These are phyloP conservation scores for Hyaena hyaena DNA, from an alignment of 2,113 vertebrate genomes.

Conservation along the genomic window DNA sequence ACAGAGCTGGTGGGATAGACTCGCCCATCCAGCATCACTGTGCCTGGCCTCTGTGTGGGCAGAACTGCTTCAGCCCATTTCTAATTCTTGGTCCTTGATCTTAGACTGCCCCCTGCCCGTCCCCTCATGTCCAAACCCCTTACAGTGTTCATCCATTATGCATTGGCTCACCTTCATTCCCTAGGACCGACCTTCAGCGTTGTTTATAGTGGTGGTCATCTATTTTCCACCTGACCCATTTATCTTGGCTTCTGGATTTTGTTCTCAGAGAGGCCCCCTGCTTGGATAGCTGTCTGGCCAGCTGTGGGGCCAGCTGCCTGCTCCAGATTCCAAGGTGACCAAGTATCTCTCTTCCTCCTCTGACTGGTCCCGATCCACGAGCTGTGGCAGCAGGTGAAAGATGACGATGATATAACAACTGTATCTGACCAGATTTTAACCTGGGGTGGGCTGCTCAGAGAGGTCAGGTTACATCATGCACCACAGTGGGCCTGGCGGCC, in stretches of 20 bases:
- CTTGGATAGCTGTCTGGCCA: constrained; percentile 48
- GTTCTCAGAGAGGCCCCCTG: constrained; percentile 44
- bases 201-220: constrained; percentile 18
- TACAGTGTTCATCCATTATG: not conserved
- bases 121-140: not conserved
- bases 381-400: not conserved
- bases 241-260: constrained; percentile 60
- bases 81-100: not conserved
- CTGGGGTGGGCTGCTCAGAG: not conserved
- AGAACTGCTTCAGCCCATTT: not conserved
- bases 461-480: not conserved
- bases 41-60: not conserved
- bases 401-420: not conserved
- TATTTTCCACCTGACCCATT: constrained; percentile 59
- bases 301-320: constrained; percentile 69
- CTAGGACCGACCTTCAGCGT: constrained; percentile 32
- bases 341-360: not conserved
- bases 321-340: constrained; percentile 66
- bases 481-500: not conserved
- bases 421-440: not conserved
- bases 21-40: not conserved
- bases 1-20: not conserved
- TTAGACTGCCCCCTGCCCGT: not conserved
- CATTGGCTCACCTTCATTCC: constrained; percentile 46
- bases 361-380: not conserved